A percentile compares a stretch with the other conserved stretches of the same genome.
Conservation (phyloP, 2,888 invertebrate species). For the Exephanes ischioxanthus region DNA sequence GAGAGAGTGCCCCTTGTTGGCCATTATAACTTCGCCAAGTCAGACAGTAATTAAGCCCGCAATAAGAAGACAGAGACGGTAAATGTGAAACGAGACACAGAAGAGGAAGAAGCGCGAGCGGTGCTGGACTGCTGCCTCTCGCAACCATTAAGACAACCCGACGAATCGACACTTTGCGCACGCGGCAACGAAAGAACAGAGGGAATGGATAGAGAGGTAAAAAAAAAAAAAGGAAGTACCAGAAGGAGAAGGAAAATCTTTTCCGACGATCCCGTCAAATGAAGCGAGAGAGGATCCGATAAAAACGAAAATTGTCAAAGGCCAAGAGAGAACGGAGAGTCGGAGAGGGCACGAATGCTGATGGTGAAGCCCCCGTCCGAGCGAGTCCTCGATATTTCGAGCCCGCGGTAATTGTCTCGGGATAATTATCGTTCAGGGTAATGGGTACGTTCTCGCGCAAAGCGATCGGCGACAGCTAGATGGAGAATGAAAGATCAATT, state of each 20-base stretch:
- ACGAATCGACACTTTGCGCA: constrained; percentile 83
- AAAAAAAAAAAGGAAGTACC: constrained; percentile 61
- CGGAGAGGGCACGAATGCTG: constrained; percentile 46
- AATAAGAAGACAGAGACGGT: constrained; percentile 78
- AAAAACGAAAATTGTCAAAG: constrained; percentile 83
- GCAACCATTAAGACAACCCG: constrained; percentile 82
- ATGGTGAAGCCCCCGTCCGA: constrained; percentile 47
- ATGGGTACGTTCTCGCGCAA: constrained; percentile 64
- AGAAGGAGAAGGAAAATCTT: constrained; percentile 75
- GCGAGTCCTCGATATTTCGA: constrained; percentile 73
- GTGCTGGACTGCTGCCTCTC: constrained; percentile 80
- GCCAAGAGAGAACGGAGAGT: constrained; percentile 54
- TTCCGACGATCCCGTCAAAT: constrained; percentile 79
- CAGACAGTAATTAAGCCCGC: constrained; percentile 85
- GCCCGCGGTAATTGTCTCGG: constrained; percentile 78
- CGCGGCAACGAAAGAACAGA: constrained; percentile 49
- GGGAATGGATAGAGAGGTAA: constrained; percentile 36
- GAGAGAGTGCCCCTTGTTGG: constrained; percentile 78
- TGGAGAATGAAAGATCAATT: constrained; percentile 58
- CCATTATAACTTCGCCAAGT: constrained; percentile 84
- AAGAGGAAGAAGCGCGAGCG: constrained; percentile 38
- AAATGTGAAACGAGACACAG: constrained; percentile 51
- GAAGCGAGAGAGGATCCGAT: constrained; percentile 82
- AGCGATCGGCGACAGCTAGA: constrained; percentile 40
- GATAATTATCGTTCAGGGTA: constrained; percentile 81